Conservation (phyloP, 1,140 invertebrate species). For the Liolophura sinensis region DNA sequence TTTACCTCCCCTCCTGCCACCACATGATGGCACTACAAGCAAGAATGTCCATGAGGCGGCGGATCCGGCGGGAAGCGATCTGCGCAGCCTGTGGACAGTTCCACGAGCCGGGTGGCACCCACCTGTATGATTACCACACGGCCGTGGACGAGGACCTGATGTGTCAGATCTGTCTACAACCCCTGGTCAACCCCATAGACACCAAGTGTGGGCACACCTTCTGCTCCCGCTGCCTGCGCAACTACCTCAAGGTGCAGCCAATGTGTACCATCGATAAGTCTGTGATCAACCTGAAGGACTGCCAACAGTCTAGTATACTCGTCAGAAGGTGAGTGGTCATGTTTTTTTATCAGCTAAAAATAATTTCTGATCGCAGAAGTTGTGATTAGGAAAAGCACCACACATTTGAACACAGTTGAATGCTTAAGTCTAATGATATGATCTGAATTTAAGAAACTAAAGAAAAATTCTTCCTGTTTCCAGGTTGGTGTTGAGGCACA, state of each 20-base stretch:
- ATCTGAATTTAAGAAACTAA: no score
- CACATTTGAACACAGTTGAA: no score
- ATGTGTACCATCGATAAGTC: constrained; percentile 56
- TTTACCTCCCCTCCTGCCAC: no score
- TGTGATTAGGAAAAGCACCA: no score
- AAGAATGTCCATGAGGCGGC: constrained; percentile 10
- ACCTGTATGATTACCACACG: constrained; percentile 62
- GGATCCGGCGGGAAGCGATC: constrained; percentile 20
- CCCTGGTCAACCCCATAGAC: constrained; percentile 58
- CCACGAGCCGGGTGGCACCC: constrained; percentile 59
- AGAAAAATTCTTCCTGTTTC: no score
- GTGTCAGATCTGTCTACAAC: constrained; percentile 63
- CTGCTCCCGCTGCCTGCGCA: constrained; percentile 58
- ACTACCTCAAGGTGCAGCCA: constrained; percentile 56
- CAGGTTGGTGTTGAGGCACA: no score
- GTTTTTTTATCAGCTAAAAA: neutral
- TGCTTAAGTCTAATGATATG: no score
- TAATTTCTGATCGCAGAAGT: no score
- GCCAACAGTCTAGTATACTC: constrained; percentile 54
- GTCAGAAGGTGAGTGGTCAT: constrained; percentile 51
- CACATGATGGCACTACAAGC: no score
- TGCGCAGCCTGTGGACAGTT: constrained; percentile 61
- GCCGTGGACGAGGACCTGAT: constrained; percentile 63
- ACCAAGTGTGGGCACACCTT: constrained; percentile 64
- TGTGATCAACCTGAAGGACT: constrained; percentile 44